Percentiles rank a stretch among this genome's conserved stretches.
Evolutionary conservation across 2,797 vertebrate genomes (phyloP).

Genomic region (Oceanodroma leucorhoa): DNA sequence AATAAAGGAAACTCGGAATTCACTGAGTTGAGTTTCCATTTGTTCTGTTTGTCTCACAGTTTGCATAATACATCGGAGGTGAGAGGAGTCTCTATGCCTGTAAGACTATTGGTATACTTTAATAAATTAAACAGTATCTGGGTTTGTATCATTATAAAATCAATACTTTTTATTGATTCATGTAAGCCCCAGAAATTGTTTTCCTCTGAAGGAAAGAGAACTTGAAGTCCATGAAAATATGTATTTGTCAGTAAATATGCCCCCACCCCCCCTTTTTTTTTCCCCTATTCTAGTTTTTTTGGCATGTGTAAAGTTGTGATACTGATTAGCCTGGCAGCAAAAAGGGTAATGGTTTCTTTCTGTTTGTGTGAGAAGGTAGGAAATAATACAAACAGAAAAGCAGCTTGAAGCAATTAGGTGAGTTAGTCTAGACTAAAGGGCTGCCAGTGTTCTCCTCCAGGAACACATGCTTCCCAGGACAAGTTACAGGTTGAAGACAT

Average conservation of each 20-base stretch:
- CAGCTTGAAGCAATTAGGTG: neutral
- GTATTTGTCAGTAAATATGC: neutral
- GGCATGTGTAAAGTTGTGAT: neutral
- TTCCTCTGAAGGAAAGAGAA: neutral
- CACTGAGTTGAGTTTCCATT: neutral
- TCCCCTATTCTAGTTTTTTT: neutral
- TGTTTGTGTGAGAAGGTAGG: neutral
- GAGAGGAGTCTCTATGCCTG: neutral
- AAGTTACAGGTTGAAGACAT: neutral
- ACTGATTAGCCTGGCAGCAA: neutral
- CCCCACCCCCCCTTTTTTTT: rapidly evolving
- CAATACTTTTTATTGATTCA: neutral
- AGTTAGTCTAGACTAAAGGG: neutral
- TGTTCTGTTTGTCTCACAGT: neutral
- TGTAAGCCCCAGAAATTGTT: neutral
- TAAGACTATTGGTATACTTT: neutral
- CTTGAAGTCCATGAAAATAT: neutral
- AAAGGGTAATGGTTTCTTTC: neutral
- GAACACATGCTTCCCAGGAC: neutral
- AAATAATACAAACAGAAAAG: conserved; percentile 15
- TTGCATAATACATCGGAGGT: neutral
- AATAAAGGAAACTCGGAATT: neutral
- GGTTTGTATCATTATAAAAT: neutral
- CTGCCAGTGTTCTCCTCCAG: neutral
- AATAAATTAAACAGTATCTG: neutral